Percentiles rank a stretch among this genome's conserved stretches.
Evolutionary conservation across 2,888 invertebrate genomes (phyloP).

Genomic region (Luperina testacea): DNA sequence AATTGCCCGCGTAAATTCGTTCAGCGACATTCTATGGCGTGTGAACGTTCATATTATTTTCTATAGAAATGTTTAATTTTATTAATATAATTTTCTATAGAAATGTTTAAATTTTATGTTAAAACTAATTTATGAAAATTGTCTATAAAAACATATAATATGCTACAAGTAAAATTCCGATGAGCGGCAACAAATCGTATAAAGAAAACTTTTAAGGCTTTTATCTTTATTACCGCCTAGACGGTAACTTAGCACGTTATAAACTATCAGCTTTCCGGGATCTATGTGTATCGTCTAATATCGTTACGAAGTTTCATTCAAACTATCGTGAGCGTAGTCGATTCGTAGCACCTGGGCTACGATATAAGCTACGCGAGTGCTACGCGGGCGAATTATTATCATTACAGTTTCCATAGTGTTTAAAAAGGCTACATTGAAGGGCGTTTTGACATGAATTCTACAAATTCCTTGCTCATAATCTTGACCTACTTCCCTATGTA

Average conservation of each 20-base stretch:
- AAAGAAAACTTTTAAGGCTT: conserved; percentile 38
- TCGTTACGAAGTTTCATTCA: conserved; percentile 72
- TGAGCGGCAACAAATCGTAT: conserved; percentile 31
- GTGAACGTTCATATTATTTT: conserved; percentile 33
- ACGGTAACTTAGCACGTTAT: conserved; percentile 54
- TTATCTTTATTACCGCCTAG: conserved; percentile 30
- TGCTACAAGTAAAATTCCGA: conserved; percentile 6
- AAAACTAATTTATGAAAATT: background rate
- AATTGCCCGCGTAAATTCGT: conserved; percentile 65
- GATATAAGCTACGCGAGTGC: conserved; percentile 66
- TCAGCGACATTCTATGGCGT: conserved; percentile 44
- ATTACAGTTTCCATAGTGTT: conserved; percentile 58
- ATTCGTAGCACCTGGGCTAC: conserved; percentile 77
- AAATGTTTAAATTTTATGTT: background rate
- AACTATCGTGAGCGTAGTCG: conserved; percentile 69
- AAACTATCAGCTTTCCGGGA: conserved; percentile 42
- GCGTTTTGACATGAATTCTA: conserved; percentile 23
- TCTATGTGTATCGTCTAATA: conserved; percentile 49
- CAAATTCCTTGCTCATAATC: conserved; percentile 13
- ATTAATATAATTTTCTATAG: conserved; percentile 16
- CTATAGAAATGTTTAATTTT: background rate
- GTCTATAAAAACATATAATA: background rate
- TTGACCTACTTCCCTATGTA: conserved; percentile 32
- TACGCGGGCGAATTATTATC: conserved; percentile 65
- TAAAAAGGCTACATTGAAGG: conserved; percentile 47